Conservation (phyloP, 2,113 vertebrate genomes). For the Kobus ellipsiprymnus region DNA sequence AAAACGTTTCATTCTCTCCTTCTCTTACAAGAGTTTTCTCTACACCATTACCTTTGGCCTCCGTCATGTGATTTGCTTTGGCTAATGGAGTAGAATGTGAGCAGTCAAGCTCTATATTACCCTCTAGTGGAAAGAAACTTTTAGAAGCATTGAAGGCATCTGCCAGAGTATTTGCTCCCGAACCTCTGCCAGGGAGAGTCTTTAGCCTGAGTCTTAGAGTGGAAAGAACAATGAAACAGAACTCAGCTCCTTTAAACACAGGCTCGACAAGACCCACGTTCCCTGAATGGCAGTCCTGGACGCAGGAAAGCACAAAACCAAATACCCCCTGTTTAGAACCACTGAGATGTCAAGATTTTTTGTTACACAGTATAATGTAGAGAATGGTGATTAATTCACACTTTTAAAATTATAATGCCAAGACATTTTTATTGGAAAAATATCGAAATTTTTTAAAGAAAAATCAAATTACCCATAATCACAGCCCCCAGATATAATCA, state of each 20-base stretch:
- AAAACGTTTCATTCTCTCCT: background rate
- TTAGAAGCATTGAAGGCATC: background rate
- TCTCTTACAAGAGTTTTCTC: background rate
- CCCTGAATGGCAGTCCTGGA: background rate
- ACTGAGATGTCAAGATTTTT: background rate
- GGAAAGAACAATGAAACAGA: background rate
- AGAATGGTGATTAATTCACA: background rate
- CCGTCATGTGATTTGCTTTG: background rate
- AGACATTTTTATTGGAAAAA: background rate
- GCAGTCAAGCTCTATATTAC: too few relatives aligned
- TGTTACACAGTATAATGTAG: background rate
- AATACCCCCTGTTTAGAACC: background rate
- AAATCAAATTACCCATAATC: background rate
- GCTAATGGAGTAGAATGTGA: background rate
- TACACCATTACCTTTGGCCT: background rate
- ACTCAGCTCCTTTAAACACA: background rate
- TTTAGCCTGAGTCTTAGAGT: background rate
- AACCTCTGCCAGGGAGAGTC: background rate
- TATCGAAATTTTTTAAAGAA: background rate
- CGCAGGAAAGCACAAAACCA: background rate
- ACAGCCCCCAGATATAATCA: background rate
- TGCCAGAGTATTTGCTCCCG: background rate
- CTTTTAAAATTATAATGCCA: background rate
- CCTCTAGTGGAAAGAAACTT: background rate
- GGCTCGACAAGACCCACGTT: rapidly evolving